Evolutionary conservation across 2,113 vertebrate genomes (phyloP).

Genomic region (Benitochromis conjunctus): DNA sequence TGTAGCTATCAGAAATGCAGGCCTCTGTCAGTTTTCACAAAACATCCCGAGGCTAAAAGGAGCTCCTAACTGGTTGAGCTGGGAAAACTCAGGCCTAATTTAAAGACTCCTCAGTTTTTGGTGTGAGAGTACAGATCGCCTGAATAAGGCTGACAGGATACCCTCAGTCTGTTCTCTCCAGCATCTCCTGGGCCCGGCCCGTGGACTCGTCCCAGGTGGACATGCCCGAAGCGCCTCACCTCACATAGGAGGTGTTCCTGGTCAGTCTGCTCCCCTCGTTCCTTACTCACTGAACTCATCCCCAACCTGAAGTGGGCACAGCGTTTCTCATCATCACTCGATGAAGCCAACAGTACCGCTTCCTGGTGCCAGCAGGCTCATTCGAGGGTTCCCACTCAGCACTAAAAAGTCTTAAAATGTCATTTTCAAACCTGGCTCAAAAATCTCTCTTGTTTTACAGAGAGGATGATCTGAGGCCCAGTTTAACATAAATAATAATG

Average conservation of each 20-base stretch:
- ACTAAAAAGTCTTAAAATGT: too few relatives aligned
- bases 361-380: background rate
- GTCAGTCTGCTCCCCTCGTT: background rate
- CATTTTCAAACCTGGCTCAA: background rate
- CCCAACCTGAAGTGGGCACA: background rate
- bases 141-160: background rate
- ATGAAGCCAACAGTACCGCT: background rate
- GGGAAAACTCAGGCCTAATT: background rate
- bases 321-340: background rate
- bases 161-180: background rate
- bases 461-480: background rate
- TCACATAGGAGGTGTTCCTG: background rate
- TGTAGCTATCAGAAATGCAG: background rate
- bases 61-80: background rate
- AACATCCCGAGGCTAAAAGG: background rate
- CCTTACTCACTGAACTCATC: background rate
- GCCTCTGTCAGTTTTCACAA: background rate
- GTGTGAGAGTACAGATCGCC: background rate
- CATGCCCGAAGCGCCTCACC: background rate
- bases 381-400: background rate
- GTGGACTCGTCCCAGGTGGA: background rate
- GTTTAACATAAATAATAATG: background rate
- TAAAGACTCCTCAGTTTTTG: background rate
- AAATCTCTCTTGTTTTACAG: background rate
- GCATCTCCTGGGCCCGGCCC: background rate